Percentiles rank a stretch among this genome's conserved stretches.
Evolutionary conservation across 2,113 vertebrate species (phyloP).

Genomic region (Bothrops jararaca): DNA sequence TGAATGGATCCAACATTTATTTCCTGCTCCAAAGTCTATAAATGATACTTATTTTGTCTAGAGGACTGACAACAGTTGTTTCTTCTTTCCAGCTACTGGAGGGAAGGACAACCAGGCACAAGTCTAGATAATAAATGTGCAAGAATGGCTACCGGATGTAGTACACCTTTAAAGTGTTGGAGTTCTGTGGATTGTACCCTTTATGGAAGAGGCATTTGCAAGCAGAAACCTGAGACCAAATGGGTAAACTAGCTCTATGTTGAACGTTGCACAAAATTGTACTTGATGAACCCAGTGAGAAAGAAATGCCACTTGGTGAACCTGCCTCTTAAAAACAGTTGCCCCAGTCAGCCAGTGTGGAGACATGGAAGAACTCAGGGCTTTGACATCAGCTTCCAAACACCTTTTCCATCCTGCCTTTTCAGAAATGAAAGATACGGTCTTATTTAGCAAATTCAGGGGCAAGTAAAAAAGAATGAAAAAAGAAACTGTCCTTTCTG

Average conservation of each 20-base stretch:
- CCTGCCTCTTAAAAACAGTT: not conserved
- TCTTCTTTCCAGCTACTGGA: not conserved
- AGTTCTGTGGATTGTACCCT: rapidly evolving
- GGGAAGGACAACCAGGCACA: rapidly evolving
- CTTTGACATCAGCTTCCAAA: not conserved
- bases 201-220: not conserved
- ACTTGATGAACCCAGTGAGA: not conserved
- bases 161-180: rapidly evolving
- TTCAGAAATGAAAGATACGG: not conserved
- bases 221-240: not conserved
- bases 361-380: not conserved
- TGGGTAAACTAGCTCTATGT: not conserved
- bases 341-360: not conserved
- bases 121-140: not conserved
- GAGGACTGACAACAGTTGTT: not conserved
- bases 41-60: not conserved
- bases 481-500: not conserved
- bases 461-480: not conserved
- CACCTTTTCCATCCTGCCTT: not conserved
- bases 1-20: not conserved
- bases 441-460: not conserved
- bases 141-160: rapidly evolving
- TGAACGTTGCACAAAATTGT: not conserved
- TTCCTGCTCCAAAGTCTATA: not conserved
- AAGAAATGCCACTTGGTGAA: not conserved